Conservation (phyloP, 1,140 invertebrate species). For the Amyelois transitella region DNA sequence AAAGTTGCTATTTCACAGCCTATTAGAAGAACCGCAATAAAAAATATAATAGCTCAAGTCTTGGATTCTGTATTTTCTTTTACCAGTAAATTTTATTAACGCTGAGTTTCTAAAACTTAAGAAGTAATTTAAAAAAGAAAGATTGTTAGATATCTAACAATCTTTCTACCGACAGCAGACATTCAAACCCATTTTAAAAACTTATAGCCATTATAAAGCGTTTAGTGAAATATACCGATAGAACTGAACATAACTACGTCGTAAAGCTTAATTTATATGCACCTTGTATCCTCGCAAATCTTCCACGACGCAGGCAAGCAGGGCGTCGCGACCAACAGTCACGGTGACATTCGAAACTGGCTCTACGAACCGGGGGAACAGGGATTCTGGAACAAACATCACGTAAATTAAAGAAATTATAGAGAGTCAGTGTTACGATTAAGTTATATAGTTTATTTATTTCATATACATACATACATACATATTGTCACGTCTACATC, state of each 20-base stretch:
- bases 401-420: background rate
- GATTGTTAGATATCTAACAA: background rate
- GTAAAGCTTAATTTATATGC: conserved; percentile 32
- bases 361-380: conserved; percentile 88
- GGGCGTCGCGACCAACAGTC: conserved; percentile 89
- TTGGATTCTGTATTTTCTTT: too few species aligned
- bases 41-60: too few species aligned
- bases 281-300: conserved; percentile 93
- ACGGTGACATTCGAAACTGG: conserved; percentile 95
- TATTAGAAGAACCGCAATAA: too few species aligned
- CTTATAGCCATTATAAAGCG: background rate
- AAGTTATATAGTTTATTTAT: too few species aligned
- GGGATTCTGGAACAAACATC: conserved; percentile 54
- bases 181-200: background rate
- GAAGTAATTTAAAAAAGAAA: background rate
- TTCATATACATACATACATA: too few species aligned
- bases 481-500: too few species aligned
- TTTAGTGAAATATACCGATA: background rate
- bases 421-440: too few species aligned
- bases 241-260: background rate
- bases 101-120: too few species aligned
- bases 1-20: too few species aligned
- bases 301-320: conserved; percentile 95
- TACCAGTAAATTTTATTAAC: too few species aligned
- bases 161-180: background rate